Conservation (phyloP, 2,113 vertebrate species). For the Willisornis vidua region DNA sequence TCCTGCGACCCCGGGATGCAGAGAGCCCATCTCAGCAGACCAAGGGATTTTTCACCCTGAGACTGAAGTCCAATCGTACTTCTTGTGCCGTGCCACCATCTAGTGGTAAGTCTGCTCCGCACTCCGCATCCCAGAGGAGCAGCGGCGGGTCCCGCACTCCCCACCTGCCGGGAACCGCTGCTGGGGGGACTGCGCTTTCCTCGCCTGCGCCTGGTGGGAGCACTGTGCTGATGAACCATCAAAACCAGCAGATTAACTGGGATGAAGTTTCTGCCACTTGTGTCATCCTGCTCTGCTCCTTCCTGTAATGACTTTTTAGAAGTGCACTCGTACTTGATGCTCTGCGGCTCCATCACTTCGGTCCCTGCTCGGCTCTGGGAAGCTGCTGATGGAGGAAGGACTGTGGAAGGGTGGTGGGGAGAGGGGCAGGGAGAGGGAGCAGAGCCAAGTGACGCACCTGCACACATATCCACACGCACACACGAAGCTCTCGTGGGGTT, state of each 20-base stretch:
- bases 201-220: rapidly evolving
- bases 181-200: rapidly evolving
- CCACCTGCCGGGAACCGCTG: no score
- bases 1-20: rapidly evolving
- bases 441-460: neutral
- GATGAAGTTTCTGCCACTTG: neutral
- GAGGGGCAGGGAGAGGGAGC: neutral
- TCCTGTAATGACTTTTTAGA: rapidly evolving
- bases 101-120: neutral
- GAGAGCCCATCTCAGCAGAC: rapidly evolving
- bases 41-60: neutral
- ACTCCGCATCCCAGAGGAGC: neutral
- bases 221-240: neutral
- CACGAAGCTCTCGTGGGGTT: rapidly evolving
- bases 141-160: neutral
- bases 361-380: neutral
- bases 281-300: neutral
- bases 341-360: rapidly evolving
- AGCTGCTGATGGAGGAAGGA: neutral
- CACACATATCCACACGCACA: no score
- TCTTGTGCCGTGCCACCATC: conserved; percentile 43
- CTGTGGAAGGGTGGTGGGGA: neutral
- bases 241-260: rapidly evolving
- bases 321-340: rapidly evolving
- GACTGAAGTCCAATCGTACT: rapidly evolving